Conservation (phyloP, 2,888 invertebrate species). For the Stenurella melanura region DNA sequence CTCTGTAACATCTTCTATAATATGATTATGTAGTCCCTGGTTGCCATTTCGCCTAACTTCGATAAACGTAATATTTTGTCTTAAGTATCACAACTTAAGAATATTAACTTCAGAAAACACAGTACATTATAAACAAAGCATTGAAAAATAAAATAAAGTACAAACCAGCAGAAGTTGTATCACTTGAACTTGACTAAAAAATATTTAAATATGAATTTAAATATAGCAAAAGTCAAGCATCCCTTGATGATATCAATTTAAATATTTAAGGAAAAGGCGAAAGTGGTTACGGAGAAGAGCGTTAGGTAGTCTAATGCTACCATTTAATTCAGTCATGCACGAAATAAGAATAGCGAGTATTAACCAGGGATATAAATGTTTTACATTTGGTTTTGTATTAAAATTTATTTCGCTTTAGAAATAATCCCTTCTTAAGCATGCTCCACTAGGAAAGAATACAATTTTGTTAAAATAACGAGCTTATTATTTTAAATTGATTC, state of each 20-base stretch:
- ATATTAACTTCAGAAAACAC: too few species aligned
- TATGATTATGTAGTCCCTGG: too few species aligned
- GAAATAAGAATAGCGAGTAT: slow-evolving; percentile 3
- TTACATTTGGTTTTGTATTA: neutral
- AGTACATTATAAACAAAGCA: too few species aligned
- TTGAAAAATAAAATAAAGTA: too few species aligned
- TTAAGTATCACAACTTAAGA: too few species aligned
- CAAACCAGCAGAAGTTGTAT: too few species aligned
- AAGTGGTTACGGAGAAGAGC: neutral
- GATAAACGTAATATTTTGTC: too few species aligned
- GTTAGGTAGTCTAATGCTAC: neutral
- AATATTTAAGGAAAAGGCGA: neutral
- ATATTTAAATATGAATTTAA: neutral
- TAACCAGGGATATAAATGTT: neutral
- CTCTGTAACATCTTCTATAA: too few species aligned
- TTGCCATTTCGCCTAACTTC: too few species aligned
- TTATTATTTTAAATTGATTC: too few species aligned
- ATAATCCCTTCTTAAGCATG: neutral
- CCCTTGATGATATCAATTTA: neutral
- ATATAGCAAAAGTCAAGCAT: neutral
- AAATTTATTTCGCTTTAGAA: neutral
- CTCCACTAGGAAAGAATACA: neutral
- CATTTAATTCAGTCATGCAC: neutral
- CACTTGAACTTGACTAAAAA: neutral
- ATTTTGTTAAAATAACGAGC: too few species aligned